Evolutionary conservation across 53 echinoderm and acorn worm genomes (phyloP).

Genomic region (Henricia sp.): DNA sequence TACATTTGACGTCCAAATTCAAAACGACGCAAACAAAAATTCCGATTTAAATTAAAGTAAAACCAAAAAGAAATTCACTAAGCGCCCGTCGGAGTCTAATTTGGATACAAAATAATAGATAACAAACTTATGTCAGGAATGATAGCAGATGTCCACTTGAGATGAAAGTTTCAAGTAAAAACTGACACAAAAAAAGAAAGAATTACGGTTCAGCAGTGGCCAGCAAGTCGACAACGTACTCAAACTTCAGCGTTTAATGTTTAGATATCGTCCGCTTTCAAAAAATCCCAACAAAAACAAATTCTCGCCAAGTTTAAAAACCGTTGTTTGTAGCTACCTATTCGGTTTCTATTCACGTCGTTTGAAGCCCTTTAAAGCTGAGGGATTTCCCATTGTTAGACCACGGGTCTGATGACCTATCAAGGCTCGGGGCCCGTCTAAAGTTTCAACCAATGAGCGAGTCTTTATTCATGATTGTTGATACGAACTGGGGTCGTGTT

Average conservation of each 20-base stretch:
- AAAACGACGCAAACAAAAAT: no score
- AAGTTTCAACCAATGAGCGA: conserved; percentile 3
- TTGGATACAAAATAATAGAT: no score
- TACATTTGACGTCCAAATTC: no score
- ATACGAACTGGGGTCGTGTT: conserved; percentile 26
- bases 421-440: background rate
- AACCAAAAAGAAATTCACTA: no score
- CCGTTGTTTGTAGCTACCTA: conserved; percentile 35
- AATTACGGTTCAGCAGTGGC: no score
- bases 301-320: background rate
- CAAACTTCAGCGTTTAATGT: background rate
- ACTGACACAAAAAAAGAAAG: no score
- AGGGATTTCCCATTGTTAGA: background rate
- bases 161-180: no score
- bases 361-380: background rate
- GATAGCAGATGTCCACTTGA: no score
- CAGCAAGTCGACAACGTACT: background rate
- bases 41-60: no score
- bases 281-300: background rate
- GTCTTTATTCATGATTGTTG: conserved; percentile 54
- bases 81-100: no score
- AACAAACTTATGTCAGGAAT: no score
- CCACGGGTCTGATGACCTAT: background rate
- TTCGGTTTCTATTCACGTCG: conserved; percentile 49
- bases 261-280: background rate